Evolutionary conservation across 2,797 vertebrate genomes (phyloP), one percentile per base, ranked within the genome.

Genomic region (Cynodonichthys magdalenae): DNA sequence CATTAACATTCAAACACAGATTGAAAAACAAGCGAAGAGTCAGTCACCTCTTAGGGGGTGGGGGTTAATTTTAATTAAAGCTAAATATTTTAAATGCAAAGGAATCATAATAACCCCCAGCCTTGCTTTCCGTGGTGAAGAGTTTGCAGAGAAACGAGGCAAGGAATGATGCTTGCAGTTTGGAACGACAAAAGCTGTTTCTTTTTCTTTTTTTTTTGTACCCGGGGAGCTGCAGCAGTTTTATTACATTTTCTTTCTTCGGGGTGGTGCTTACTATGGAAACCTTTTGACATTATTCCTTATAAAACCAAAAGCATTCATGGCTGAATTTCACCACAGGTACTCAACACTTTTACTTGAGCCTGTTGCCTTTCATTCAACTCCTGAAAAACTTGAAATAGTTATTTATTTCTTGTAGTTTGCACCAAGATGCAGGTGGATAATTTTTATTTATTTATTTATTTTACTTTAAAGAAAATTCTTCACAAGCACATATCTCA

Each of bases 201-300:
- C n/a, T n/a, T n/a, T n/a, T n/a, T n/a, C n/a, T n/a, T 52, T 59
- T 20, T 31, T 76, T 63, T 75, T 71, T 66, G 76, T 63, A 60
- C 62, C 66, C 3, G 3, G 7, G 53, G 69, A 80, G 52, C 59
- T 50, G 56, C 44, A 46, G 63, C 69, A 44, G 15, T 81, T 84
- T 77, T 81, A 84, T 78, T 76, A 70, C 52, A 55, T 69, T 74
- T 71, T 51, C 64, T 75, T 59, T 63, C 67, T 69, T 56, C 28
- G 7, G 53, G 77, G 62, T 46, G 53, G 27, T n/a, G 39, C 59
- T 77, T 59, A 48, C 66, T 51, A 59, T 68, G 64, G 71, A 68
- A 81, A 74, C 71, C 69, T 71, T 73, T 50, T 72, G 66, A 86
- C 71, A 59, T 80, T 71, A 78, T 75, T 81, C 66, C 71, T 59